A percentile compares a stretch with the other conserved stretches of the same genome.
Evolutionary conservation across 2,113 vertebrate species (phyloP).

Genomic region (Morone saxatilis): DNA sequence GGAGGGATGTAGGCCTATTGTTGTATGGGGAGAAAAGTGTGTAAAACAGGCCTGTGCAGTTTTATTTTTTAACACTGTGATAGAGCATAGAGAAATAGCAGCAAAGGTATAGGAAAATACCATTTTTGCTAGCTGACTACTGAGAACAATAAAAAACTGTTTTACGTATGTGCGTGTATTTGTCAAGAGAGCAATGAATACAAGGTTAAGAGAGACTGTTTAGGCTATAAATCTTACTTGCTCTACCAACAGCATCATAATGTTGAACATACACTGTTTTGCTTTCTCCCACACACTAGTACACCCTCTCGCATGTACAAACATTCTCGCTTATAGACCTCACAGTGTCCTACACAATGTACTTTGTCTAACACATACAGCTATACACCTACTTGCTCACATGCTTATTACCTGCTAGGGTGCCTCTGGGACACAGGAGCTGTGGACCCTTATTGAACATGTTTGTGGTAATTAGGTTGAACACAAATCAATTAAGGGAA

Average conservation of each 20-base stretch:
- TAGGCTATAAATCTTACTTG: constrained; percentile 20
- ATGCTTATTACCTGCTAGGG: not conserved
- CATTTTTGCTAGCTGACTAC: not conserved
- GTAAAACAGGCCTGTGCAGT: not conserved
- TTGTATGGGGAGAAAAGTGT: not conserved
- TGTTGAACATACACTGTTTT: not conserved
- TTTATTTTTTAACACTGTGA: not conserved
- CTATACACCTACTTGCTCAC: too few relatives aligned
- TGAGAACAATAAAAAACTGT: not conserved
- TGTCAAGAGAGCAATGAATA: constrained; percentile 12
- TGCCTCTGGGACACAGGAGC: not conserved
- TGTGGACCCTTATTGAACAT: not conserved
- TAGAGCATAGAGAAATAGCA: not conserved
- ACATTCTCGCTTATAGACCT: not conserved
- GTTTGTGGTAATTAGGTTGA: not conserved
- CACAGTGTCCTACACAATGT: not conserved
- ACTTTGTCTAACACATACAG: not conserved
- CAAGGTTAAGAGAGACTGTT: constrained; percentile 6
- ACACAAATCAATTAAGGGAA: not conserved
- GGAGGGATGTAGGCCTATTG: not conserved
- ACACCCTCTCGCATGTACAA: not conserved
- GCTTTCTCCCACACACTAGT: not conserved
- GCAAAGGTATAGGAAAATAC: not conserved
- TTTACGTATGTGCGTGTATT: constrained; percentile 1
- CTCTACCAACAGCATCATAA: constrained; percentile 5